These are phyloP conservation scores for Sebastes matsubarae DNA, from an alignment of 2,797 vertebrate species.

Conservation along the genomic window DNA sequence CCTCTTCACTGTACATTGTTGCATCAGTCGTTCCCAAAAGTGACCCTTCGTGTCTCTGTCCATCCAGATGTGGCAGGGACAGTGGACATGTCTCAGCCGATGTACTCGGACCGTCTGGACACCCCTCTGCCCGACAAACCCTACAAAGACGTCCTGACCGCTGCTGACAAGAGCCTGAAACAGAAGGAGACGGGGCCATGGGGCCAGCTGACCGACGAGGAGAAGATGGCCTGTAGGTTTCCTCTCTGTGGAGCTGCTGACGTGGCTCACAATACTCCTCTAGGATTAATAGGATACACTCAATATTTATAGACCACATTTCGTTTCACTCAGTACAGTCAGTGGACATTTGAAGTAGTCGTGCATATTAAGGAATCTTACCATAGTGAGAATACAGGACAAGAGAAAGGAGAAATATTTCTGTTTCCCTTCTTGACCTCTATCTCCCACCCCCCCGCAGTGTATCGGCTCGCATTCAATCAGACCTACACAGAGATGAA, in stretches of 20 bases:
- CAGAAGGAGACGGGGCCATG: conserved; percentile 90
- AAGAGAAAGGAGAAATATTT: too few relatives aligned
- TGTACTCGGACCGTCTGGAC: conserved; percentile 81
- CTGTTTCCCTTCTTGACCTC: neutral
- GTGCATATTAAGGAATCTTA: neutral
- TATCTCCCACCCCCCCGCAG: conserved; percentile 52
- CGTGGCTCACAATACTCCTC: neutral
- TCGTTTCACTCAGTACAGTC: too few relatives aligned
- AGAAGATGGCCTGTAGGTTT: conserved; percentile 86
- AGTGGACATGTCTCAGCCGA: conserved; percentile 77
- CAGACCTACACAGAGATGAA: conserved; percentile 87
- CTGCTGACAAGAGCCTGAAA: conserved; percentile 83
- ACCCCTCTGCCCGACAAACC: conserved; percentile 84
- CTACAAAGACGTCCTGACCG: conserved; percentile 72
- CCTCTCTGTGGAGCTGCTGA: neutral
- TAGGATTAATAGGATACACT: neutral
- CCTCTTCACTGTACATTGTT: neutral
- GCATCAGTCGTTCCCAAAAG: neutral
- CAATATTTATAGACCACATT: neutral
- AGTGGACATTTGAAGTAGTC: neutral
- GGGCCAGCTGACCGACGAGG: conserved; percentile 84
- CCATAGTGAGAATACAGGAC: neutral
- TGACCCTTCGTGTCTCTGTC: neutral
- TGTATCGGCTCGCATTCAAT: conserved; percentile 86
- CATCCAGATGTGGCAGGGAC: conserved; percentile 58